Evolutionary conservation across 1,140 invertebrate species (phyloP).

Genomic region (Melanaphis sacchari): DNA sequence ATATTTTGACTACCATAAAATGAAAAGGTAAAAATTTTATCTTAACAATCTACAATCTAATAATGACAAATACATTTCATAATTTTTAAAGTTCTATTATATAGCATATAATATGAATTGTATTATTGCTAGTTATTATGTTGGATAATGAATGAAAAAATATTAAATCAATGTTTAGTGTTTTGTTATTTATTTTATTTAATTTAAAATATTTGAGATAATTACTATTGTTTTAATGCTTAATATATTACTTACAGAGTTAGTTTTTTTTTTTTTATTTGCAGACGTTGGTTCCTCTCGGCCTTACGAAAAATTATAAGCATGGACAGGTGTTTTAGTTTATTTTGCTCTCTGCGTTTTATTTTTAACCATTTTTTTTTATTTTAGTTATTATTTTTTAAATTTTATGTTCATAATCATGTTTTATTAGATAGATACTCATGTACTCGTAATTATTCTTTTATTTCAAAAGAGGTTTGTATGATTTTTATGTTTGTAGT

Average conservation of each 20-base stretch:
- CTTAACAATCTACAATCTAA: neutral
- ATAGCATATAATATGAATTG: neutral
- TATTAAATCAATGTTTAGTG: neutral
- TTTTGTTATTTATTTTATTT: neutral
- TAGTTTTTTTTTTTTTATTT: conserved; percentile 70
- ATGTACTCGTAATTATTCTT: neutral
- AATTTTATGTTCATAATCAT: conserved; percentile 19
- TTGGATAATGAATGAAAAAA: neutral
- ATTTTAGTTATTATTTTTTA: neutral
- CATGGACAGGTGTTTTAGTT: conserved; percentile 50
- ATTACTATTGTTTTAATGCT: conserved; percentile 45
- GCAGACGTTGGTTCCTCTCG: conserved; percentile 87
- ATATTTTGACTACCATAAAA: neutral
- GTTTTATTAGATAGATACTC: neutral
- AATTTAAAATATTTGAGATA: neutral
- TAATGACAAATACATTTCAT: neutral
- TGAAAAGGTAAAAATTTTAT: neutral
- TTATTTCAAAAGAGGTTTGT: neutral
- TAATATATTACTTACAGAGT: conserved; percentile 49
- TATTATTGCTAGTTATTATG: neutral
- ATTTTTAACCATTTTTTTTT: conserved; percentile 36
- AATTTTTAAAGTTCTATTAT: too few species aligned
- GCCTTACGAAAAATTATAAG: conserved; percentile 88
- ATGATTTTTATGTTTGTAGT: neutral
- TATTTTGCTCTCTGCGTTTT: conserved; percentile 42